Evolutionary conservation across 2,113 vertebrate species (phyloP).

Genomic region (Peromyscus californicus): DNA sequence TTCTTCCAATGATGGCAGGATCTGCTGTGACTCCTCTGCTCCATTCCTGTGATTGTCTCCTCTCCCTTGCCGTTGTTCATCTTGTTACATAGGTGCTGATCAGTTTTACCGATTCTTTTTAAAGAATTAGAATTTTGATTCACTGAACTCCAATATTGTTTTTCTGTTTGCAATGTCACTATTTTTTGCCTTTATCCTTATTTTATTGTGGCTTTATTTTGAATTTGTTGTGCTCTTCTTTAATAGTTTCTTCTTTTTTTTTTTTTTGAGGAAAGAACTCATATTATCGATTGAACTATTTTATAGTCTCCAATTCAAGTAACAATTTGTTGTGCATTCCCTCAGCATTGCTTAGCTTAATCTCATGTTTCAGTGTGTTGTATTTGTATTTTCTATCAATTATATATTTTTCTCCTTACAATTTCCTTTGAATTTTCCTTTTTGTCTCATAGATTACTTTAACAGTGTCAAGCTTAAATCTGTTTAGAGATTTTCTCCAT

Average conservation of each 20-base stretch:
- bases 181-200: neutral
- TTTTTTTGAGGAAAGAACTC: conserved; percentile 1
- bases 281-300: neutral
- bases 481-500: neutral
- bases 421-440: neutral
- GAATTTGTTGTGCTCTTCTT: neutral
- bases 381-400: neutral
- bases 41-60: neutral
- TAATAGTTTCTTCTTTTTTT: neutral
- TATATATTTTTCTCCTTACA: neutral
- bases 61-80: neutral
- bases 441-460: neutral
- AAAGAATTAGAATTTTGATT: neutral
- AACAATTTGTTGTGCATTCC: neutral
- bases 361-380: neutral
- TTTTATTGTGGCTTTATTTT: neutral
- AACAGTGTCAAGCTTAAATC: neutral
- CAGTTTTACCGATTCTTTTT: neutral
- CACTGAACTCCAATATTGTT: neutral
- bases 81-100: neutral
- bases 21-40: neutral
- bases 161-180: neutral
- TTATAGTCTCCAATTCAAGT: neutral
- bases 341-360: neutral
- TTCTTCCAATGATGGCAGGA: neutral